Base-by-base conservation (phyloP, 2,888 invertebrate species). In the Synanthedon tipuliformis region DNA sequence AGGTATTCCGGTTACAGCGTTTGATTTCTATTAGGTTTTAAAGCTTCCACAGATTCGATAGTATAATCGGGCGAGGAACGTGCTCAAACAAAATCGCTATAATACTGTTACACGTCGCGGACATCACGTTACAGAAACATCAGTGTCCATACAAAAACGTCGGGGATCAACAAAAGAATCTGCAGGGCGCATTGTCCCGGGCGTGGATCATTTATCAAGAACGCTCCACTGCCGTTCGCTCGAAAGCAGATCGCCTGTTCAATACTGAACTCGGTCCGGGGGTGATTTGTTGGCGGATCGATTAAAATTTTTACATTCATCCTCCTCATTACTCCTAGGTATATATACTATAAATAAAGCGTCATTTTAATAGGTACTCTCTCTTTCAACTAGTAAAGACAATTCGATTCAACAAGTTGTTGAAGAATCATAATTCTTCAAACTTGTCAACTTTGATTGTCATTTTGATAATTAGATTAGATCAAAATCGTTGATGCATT, bases 131-230 rank as follows among this genome's bases (percentile, higher is more conserved):
- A 73, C 73, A 72, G 71, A 68, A 77, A 78, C 81, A 80, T 79
- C 79, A 72, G 69, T 74, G 81, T 77, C 79, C 81, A 75, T 78
- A 85, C 81, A 86, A 85, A 86, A 85, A 85, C 68, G 68, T 72
- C 65, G 67, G 68, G 67, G 71, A 69, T 70, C 73, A 71, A 83
- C 84, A 86, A 87, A 85, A 82, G 86, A 85, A 82, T 86, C 76
- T 79, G 81, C 83, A 80, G 74, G 72, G 69, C 77, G 79, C 76
- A 84, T 86, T 87, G 86, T 87, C 75, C 75, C 63, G 66, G 63
- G 63, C 59, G 53, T 58, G 58, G 64, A 76, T 79, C 85, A 87
- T 87, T 87, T 81, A 85, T 87, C 86, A 87, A 67, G 68, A 78
- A 81, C 86, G 86, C 79, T 81, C 71, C 74, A 69, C 67, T 81